These are phyloP conservation scores for Ormyrus thymus DNA, from an alignment of 2,888 invertebrate species.

Conservation along the genomic window DNA sequence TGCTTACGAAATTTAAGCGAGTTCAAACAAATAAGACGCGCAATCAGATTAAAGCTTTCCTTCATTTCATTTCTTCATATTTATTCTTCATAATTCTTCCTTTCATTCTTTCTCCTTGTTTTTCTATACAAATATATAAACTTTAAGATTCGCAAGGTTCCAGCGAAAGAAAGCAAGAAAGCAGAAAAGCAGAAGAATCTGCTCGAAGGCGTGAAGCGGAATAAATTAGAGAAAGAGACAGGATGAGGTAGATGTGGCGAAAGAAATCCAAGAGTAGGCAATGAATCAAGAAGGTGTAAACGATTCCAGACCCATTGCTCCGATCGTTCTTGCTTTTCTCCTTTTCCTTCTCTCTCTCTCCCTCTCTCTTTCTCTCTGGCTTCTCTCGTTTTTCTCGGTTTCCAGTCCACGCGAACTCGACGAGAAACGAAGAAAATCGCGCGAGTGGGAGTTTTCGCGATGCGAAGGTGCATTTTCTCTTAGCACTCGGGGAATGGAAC, in stretches of 20 bases:
- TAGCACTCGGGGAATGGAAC: not conserved
- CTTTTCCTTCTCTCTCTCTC: conserved; percentile 7
- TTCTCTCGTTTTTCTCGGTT: conserved; percentile 6
- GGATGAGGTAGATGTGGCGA: conserved; percentile 38
- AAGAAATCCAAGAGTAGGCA: conserved; percentile 41
- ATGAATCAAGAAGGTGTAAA: conserved; percentile 49
- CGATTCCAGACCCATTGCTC: conserved; percentile 33
- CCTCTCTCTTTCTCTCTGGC: not conserved
- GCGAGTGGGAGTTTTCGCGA: not conserved
- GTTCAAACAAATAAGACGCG: not conserved
- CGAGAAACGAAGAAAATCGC: not conserved
- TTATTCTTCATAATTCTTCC: not conserved
- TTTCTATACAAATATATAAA: conserved; percentile 21
- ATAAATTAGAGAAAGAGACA: conserved; percentile 26
- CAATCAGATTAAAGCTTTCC: conserved; percentile 26
- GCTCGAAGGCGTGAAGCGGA: conserved; percentile 31
- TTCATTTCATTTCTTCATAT: not conserved
- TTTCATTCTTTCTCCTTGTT: not conserved
- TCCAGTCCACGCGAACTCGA: not conserved
- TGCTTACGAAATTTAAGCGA: too few relatives aligned
- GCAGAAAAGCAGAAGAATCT: too few relatives aligned
- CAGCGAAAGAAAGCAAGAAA: conserved; percentile 13
- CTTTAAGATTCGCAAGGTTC: conserved; percentile 15
- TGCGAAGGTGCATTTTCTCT: not conserved
- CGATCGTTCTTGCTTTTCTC: not conserved